Conservation (phyloP, 2,888 invertebrate genomes). For the Ophioninae sp. region DNA sequence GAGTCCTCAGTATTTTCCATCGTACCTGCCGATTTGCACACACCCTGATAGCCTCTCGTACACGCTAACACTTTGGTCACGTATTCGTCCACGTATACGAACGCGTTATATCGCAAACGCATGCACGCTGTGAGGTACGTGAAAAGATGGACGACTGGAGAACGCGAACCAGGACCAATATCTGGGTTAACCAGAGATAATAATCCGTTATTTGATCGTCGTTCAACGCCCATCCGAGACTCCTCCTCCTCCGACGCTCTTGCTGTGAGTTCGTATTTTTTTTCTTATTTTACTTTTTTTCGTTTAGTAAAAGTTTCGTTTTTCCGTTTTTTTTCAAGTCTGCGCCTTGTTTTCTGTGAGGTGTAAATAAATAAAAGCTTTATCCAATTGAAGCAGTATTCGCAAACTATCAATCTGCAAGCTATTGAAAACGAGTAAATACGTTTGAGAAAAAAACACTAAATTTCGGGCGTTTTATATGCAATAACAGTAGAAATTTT, state of each 20-base stretch:
- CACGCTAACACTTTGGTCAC: not conserved
- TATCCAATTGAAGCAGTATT: too few species aligned
- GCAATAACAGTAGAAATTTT: not conserved
- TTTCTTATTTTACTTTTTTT: too few species aligned
- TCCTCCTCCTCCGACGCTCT: constrained; percentile 55
- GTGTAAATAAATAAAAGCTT: too few species aligned
- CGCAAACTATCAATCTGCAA: too few species aligned
- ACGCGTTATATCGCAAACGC: not conserved
- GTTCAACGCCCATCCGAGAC: constrained; percentile 62
- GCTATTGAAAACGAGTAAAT: too few species aligned
- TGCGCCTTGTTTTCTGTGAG: too few species aligned
- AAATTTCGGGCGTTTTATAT: not conserved
- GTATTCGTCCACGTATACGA: not conserved
- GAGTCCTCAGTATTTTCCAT: constrained; percentile 48
- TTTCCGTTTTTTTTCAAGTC: too few species aligned
- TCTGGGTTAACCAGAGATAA: constrained; percentile 67
- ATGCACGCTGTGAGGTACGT: not conserved
- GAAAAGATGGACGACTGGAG: constrained; percentile 31
- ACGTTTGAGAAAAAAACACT: too few species aligned
- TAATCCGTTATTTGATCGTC: constrained; percentile 67
- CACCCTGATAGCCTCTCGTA: constrained; percentile 43
- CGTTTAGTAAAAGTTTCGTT: not conserved
- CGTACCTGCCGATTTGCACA: constrained; percentile 47
- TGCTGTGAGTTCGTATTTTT: not conserved
- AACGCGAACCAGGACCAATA: constrained; percentile 56